phyloP scores from a whole-genome alignment of 2,113 vertebrate species.

The Salvator merianae region DNA sequence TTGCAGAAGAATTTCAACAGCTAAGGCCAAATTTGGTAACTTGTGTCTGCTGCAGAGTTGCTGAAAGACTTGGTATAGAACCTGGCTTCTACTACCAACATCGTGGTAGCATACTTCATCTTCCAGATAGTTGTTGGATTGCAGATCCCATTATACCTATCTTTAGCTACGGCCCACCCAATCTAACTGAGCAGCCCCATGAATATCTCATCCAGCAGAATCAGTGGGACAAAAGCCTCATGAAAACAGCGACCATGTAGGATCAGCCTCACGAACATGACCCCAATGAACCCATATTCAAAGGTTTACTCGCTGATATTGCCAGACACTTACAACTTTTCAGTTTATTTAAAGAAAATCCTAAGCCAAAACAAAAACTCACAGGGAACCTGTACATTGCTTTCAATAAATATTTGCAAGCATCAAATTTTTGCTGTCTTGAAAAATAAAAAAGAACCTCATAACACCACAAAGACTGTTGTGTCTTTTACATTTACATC shows the following conservation, averaged over 20 bases:
- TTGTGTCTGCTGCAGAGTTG: not conserved
- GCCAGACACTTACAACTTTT: not conserved
- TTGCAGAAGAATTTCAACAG: not conserved
- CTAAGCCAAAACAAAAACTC: constrained; percentile 21
- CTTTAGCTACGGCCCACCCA: no score
- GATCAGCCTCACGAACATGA: not conserved
- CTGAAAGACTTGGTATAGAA: not conserved
- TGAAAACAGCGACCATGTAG: not conserved
- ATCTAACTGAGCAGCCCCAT: no score
- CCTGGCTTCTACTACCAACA: no score
- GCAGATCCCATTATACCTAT: no score
- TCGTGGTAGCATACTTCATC: no score
- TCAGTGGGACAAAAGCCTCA: not conserved
- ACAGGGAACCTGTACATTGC: constrained; percentile 15
- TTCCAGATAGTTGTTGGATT: no score
- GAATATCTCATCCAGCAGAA: not conserved
- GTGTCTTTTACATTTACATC: not conserved
- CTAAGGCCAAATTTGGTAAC: not conserved
- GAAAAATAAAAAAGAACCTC: not conserved
- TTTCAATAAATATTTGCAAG: constrained; percentile 60
- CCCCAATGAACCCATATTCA: not conserved
- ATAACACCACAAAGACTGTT: constrained; percentile 8
- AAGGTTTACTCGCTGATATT: not conserved
- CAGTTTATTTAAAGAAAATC: constrained; percentile 42
- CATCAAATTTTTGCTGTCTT: not conserved